Evolutionary conservation across 2,113 vertebrate species (phyloP).

Genomic region (Carassius gibelio): DNA sequence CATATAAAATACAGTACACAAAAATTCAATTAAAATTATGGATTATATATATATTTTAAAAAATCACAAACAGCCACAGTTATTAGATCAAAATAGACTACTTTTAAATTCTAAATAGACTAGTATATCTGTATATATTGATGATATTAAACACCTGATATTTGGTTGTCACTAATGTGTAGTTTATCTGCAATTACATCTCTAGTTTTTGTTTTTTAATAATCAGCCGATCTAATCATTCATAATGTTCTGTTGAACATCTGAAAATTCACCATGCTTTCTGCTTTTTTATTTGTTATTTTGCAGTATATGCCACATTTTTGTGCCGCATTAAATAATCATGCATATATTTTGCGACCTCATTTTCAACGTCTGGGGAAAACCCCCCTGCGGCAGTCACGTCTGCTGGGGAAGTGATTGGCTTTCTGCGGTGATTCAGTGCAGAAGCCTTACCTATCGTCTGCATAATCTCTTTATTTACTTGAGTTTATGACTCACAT

Average conservation of each 20-base stretch:
- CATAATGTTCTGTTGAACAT: neutral
- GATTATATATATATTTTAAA: too few species aligned
- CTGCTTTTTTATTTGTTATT: constrained; percentile 1
- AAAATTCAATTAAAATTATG: too few species aligned
- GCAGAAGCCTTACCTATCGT: constrained; percentile 20
- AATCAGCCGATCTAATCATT: neutral
- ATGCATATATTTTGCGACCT: neutral
- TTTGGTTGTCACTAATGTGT: neutral
- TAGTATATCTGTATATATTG: too few species aligned
- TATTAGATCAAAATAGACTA: neutral
- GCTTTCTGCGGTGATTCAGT: constrained; percentile 21
- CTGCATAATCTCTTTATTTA: constrained; percentile 11
- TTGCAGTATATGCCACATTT: neutral
- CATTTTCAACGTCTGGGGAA: neutral
- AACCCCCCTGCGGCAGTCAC: constrained; percentile 15
- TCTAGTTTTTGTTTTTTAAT: neutral
- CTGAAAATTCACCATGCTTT: neutral
- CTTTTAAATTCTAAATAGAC: too few species aligned
- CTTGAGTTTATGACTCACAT: constrained; percentile 2
- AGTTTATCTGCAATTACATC: neutral
- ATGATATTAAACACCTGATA: too few species aligned
- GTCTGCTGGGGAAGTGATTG: constrained; percentile 2
- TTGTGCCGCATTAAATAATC: neutral
- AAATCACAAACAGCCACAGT: neutral
- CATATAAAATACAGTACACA: neutral